These are phyloP conservation scores for Exephanes ischioxanthus DNA, from an alignment of 2,888 invertebrate genomes.

Conservation along the genomic window DNA sequence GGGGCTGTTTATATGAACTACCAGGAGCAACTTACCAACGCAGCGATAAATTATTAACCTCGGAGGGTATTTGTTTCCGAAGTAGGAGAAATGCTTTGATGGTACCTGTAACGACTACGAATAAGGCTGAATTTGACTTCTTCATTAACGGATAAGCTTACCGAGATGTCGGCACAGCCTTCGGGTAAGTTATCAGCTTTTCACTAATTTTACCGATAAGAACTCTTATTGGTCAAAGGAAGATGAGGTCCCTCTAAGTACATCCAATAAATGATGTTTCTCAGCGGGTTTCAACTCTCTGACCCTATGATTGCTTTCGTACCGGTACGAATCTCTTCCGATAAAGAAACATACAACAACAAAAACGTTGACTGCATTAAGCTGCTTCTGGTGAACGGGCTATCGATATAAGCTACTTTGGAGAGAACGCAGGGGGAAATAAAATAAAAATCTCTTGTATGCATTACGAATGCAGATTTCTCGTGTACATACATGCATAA, in stretches of 20 bases:
- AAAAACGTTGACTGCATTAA: background rate
- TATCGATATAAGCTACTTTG: background rate
- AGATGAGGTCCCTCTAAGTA: background rate
- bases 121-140: background rate
- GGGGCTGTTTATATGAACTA: background rate
- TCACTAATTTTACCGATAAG: background rate
- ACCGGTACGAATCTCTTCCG: background rate
- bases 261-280: background rate
- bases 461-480: conserved; percentile 27
- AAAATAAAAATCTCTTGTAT: background rate
- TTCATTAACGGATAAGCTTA: background rate
- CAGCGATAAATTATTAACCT: background rate
- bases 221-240: background rate
- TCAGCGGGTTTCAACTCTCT: background rate
- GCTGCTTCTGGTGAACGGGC: background rate
- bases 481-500: conserved; percentile 12
- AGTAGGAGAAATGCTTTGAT: background rate
- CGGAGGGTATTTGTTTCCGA: background rate
- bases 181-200: background rate
- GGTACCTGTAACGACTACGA: background rate
- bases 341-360: background rate
- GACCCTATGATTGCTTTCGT: background rate
- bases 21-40: background rate
- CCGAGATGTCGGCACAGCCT: background rate
- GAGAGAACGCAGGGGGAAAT: background rate